Evolutionary conservation across 2,113 vertebrate genomes (phyloP), one percentile per base, ranked within the genome.

Genomic region (Atherinomorus stipes): DNA sequence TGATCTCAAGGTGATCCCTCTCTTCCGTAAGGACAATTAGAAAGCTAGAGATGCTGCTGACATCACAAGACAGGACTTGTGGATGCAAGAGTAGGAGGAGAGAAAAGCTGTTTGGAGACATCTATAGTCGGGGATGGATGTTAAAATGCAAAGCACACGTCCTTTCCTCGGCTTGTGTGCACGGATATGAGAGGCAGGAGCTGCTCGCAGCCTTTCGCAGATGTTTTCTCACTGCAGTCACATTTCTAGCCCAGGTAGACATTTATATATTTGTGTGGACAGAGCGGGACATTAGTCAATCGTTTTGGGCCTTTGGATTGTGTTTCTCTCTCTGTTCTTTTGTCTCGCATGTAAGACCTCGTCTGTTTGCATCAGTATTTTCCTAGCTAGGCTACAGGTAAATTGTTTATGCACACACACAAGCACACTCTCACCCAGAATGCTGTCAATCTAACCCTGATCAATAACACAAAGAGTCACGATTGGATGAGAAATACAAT

Each of bases 91-190:
- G 34, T 15, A 26, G 51, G 53, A 54, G 31, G 78, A 42, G 52
- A 82, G 74, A 57, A 44, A 59, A 56, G 63, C 54, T 40, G 38
- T 58, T 53, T 59, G 67, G 64, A 67, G 54, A 68, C 38, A 31
- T 71, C 52, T 37, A 34, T 5, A 23, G 60, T 10, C n/a, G 84
- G 70, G 47, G 31, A 78, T 22, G 57, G 76, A 59, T 61, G 69
- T 92, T 89, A 68, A 85, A 83, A 90, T 88, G 79, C 87, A 86
- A 71, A 86, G 83, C 90, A 81, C 82, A 85, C 57, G 9, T 34
- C 73, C 83, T 70, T 64, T 72, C 69, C 77, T 79, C 37, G 63
- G 78, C 65, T 76, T 68, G 79, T 80, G 83, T 78, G 75, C 81
- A 67, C 82, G 82, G 84, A 68, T 84, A 86, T 56, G 64, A 84